These are phyloP conservation scores for Arrhopalites spinosus DNA, from an alignment of 2,888 invertebrate species.

Conservation along the genomic window DNA sequence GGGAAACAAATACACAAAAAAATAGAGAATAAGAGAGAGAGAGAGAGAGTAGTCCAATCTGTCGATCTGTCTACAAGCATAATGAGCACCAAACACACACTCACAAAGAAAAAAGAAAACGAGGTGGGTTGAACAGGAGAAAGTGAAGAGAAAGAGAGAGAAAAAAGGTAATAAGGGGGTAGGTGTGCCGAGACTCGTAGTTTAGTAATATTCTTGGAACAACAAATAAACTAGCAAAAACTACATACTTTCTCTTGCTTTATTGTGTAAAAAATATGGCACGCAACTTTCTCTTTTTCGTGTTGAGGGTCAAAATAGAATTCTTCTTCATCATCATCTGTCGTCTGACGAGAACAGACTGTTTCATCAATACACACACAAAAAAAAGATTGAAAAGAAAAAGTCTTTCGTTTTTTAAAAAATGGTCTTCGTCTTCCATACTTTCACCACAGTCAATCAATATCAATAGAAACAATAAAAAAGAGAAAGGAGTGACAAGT, in stretches of 20 bases:
- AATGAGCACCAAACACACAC: background rate
- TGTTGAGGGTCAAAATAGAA: conserved; percentile 7
- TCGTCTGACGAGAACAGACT: too few relatives aligned
- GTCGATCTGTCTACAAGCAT: background rate
- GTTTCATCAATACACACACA: too few relatives aligned
- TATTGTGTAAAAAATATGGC: background rate
- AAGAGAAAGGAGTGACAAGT: too few relatives aligned
- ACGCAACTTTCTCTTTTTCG: background rate
- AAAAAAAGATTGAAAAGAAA: too few relatives aligned
- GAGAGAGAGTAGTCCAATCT: background rate
- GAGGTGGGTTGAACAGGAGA: background rate
- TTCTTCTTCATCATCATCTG: background rate
- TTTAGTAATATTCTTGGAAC: background rate
- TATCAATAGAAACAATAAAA: too few relatives aligned
- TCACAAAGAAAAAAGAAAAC: background rate
- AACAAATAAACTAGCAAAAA: background rate
- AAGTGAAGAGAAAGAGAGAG: background rate
- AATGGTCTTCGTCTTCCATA: background rate
- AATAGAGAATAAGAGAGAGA: background rate
- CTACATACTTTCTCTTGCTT: background rate
- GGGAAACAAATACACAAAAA: background rate
- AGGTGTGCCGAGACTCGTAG: background rate
- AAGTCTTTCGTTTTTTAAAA: background rate
- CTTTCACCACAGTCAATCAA: background rate
- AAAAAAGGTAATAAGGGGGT: background rate